These are phyloP conservation scores for Xiphias gladius DNA, from an alignment of 2,113 vertebrate species.

Conservation along the genomic window DNA sequence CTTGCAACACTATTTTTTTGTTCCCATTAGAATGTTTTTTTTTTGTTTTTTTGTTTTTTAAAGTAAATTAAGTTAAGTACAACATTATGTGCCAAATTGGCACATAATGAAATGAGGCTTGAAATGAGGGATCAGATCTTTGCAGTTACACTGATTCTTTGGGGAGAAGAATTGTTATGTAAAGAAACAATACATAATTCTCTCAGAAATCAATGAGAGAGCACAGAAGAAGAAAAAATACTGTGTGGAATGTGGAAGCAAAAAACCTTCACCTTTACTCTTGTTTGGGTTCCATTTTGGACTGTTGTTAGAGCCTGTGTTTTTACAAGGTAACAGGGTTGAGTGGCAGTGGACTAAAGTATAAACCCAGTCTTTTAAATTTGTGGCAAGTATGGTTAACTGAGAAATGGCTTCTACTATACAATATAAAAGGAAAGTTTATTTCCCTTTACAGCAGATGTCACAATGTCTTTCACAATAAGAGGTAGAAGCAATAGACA, in stretches of 20 bases:
- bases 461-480: background rate
- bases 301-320: no score
- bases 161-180: no score
- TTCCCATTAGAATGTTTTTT: background rate
- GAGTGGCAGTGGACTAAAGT: no score
- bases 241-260: no score
- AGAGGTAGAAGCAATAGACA: background rate
- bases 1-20: background rate
- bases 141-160: background rate
- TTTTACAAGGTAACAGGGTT: no score
- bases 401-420: background rate
- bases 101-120: no score
- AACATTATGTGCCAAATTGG: background rate
- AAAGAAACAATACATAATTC: no score
- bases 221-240: no score
- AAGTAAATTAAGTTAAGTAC: background rate
- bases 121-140: background rate
- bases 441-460: background rate
- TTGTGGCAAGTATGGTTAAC: background rate
- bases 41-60: no score
- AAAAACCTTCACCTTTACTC: no score
- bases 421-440: background rate
- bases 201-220: no score
- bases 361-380: background rate
- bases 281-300: no score